Evolutionary conservation across 2,113 vertebrate species (phyloP).

Genomic region (Recurvirostra avosetta): DNA sequence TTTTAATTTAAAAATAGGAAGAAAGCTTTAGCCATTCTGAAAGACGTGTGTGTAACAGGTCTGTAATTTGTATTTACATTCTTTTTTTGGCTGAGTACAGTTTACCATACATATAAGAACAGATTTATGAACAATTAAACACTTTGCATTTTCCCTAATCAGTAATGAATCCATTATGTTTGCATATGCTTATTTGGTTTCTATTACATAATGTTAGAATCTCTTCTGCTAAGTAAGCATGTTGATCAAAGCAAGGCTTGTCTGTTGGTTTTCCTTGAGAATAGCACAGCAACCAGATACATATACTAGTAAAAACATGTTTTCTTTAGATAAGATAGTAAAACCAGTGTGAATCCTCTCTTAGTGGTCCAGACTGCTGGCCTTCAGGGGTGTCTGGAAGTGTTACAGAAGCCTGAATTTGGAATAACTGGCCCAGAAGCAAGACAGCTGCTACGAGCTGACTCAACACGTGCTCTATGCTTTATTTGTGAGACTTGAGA

Average conservation of each 20-base stretch:
- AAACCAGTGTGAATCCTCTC: not conserved
- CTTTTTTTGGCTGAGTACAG: not conserved
- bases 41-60: not conserved
- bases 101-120: not conserved
- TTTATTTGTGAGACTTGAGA: not conserved
- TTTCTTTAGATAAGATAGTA: not conserved
- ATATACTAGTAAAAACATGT: not conserved
- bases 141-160: conserved; percentile 17
- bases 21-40: not conserved
- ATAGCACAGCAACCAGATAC: not conserved
- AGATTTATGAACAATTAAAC: conserved; percentile 33
- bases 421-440: not conserved
- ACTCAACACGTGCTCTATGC: rapidly evolving
- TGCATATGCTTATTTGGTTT: conserved; percentile 19
- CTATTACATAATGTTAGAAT: conserved; percentile 19
- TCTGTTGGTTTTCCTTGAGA: not conserved
- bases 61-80: not conserved
- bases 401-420: not conserved
- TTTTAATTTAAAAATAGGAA: not conserved
- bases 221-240: not conserved
- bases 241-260: conserved; percentile 27
- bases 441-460: not conserved
- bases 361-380: not conserved
- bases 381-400: not conserved
- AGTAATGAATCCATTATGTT: conserved; percentile 25